Base-by-base conservation (phyloP, 1,140 invertebrate species). In the Steinernema khuongi region DNA sequence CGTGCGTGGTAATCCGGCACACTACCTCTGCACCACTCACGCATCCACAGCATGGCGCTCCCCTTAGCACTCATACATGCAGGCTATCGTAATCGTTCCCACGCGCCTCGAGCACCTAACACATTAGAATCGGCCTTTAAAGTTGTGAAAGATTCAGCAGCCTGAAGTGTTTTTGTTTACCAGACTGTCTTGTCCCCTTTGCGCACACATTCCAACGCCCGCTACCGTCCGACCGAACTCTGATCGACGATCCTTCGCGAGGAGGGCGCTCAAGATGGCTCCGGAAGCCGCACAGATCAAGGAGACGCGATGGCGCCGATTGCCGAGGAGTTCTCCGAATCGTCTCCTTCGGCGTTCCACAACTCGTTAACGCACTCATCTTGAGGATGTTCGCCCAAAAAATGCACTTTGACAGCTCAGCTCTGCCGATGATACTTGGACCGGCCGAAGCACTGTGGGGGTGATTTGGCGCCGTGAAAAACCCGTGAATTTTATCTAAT, bases 401-500 rank as follows among this genome's bases (percentile, higher is more conserved):
- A 60, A 4, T 60, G 50, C 50, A 60, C 50, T 60, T 60, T 60
- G 50, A 22, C 26, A 22, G 26, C 50, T 60, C 50, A 22, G 22
- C 50, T 14, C 14, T 60, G 14, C 50, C 14, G 50, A 60, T 60
- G 50, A 22, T n/a, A 60, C 36, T 41, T 41, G n/a, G n/a, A 41
- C 36, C 36, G 36, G 36, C 36, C 7, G 7, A n/a, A 7, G n/a
- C 50, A 22, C 50, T 60, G 50, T 60, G 50, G 50, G 50, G 50
- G 50, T 60, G 50, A 60, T 26, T 26, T 26, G 50, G 50, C 50
- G 50, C 26, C 26, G 50, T 14, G 50, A 60, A 60, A 60, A 60
- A 7, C 50, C 50, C 50, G 50, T 60, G 50, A 60, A 60, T 60
- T 60, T 60, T 60, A 60, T 60, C 50, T 60, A 60, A 60, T 60